A percentile compares a stretch with the other conserved stretches of the same genome.
phyloP scores from a whole-genome alignment of 2,797 vertebrate species.

The Gymnodraco acuticeps region DNA sequence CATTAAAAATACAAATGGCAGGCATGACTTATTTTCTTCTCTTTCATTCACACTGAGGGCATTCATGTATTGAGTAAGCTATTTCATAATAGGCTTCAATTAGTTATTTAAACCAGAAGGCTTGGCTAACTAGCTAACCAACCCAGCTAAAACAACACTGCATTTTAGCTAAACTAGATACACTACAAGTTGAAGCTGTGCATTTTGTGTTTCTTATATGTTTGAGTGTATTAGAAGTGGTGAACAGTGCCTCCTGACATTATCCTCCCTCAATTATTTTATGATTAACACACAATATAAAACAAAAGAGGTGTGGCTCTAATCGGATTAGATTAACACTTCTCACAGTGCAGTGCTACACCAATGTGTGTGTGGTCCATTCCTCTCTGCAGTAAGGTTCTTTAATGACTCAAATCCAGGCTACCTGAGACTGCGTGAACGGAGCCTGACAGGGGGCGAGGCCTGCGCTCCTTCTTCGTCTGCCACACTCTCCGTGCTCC shows the following conservation, averaged over 20 bases:
- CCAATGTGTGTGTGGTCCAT: not conserved
- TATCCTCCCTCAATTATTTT: not conserved
- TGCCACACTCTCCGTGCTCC: conserved; percentile 90
- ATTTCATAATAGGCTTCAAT: not conserved
- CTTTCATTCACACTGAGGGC: not conserved
- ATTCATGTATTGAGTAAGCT: not conserved
- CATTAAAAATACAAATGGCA: conserved; percentile 1
- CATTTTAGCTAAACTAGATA: not conserved
- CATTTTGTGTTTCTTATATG: too few species aligned
- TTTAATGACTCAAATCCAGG: not conserved
- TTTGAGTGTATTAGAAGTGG: not conserved
- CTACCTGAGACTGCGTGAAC: conserved; percentile 94
- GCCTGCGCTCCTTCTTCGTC: conserved; percentile 87
- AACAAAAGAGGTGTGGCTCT: not conserved
- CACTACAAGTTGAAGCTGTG: too few species aligned
- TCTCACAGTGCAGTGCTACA: not conserved
- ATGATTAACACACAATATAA: not conserved
- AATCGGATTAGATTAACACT: conserved; percentile 2
- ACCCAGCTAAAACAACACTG: not conserved
- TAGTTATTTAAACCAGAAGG: not conserved
- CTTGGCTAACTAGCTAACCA: not conserved
- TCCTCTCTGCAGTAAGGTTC: not conserved
- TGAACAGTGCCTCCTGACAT: not conserved
- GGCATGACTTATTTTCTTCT: not conserved
- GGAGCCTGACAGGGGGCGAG: conserved; percentile 85